Percentiles rank a stretch among this genome's conserved stretches.
Evolutionary conservation across 2,888 invertebrate species (phyloP).

Genomic region (Caenorhabditis japonica): DNA sequence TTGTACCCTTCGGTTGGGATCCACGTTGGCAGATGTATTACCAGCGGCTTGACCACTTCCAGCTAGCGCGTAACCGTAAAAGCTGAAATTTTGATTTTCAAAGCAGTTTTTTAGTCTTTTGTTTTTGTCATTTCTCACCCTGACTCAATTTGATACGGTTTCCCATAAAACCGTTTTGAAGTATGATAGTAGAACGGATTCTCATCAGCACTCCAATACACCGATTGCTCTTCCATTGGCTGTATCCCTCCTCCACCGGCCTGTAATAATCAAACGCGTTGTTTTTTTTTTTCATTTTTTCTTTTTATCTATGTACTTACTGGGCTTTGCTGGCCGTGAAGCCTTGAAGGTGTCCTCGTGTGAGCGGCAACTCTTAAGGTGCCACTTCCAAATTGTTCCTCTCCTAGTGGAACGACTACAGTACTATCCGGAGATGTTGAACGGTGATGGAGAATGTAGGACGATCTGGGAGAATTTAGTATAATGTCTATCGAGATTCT

Average conservation of each 20-base stretch:
- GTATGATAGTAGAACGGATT: constrained; percentile 76
- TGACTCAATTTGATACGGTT: constrained; percentile 74
- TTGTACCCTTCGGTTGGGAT: constrained; percentile 60
- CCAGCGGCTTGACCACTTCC: constrained; percentile 42
- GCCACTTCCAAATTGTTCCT: constrained; percentile 62
- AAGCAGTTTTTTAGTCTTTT: too few relatives aligned
- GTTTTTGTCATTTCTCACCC: constrained; percentile 51
- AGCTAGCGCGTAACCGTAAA: constrained; percentile 69
- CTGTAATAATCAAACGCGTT: constrained; percentile 5
- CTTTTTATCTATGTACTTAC: constrained; percentile 9
- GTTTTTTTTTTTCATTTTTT: not conserved
- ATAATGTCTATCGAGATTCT: too few relatives aligned
- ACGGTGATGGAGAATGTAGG: constrained; percentile 72
- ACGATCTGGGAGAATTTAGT: too few relatives aligned
- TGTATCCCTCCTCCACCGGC: constrained; percentile 60
- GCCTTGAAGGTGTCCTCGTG: constrained; percentile 48
- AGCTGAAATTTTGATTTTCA: constrained; percentile 52
- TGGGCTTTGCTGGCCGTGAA: constrained; percentile 45
- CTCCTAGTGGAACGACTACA: constrained; percentile 65
- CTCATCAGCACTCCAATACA: constrained; percentile 77
- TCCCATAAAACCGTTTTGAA: constrained; percentile 73
- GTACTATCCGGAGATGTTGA: constrained; percentile 65
- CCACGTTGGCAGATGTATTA: constrained; percentile 33
- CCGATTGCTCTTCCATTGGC: constrained; percentile 75
- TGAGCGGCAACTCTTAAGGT: constrained; percentile 52